phyloP scores from a whole-genome alignment of 2,888 invertebrate genomes.

The Molanna angustata region DNA sequence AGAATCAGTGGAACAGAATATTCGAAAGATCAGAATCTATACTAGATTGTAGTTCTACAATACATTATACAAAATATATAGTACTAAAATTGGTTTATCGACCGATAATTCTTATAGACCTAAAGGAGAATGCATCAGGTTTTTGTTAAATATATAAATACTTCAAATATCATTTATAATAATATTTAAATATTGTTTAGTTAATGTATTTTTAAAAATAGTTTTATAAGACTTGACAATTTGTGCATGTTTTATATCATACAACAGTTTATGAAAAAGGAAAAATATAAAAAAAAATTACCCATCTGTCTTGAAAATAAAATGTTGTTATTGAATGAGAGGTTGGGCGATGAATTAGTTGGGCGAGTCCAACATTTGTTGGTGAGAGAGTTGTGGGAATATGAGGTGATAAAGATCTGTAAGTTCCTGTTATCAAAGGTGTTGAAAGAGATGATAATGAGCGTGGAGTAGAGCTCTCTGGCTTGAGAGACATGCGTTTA shows the following conservation, averaged over 20 bases:
- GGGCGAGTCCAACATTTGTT: constrained; percentile 50
- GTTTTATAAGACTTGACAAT: too few relatives aligned
- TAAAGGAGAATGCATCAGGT: too few relatives aligned
- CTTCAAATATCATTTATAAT: not conserved
- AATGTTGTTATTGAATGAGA: constrained; percentile 70
- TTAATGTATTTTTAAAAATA: too few relatives aligned
- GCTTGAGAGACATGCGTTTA: constrained; percentile 65
- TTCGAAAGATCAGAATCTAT: too few relatives aligned
- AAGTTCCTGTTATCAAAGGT: constrained; percentile 44
- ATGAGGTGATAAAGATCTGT: constrained; percentile 49
- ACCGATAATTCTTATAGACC: too few relatives aligned
- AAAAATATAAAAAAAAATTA: constrained; percentile 39
- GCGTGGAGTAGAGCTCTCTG: constrained; percentile 72
- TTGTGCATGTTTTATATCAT: too few relatives aligned
- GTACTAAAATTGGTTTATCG: too few relatives aligned
- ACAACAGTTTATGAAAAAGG: too few relatives aligned
- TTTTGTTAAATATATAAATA: too few relatives aligned
- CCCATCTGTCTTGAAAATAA: constrained; percentile 75
- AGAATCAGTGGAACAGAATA: too few relatives aligned
- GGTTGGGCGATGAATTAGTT: constrained; percentile 53
- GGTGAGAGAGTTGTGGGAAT: constrained; percentile 53
- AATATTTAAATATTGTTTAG: not conserved
- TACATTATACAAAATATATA: too few relatives aligned
- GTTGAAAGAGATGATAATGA: constrained; percentile 51
- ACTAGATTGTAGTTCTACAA: too few relatives aligned